Conservation (phyloP, 2,113 vertebrate species). For the Zosterops pallidus region DNA sequence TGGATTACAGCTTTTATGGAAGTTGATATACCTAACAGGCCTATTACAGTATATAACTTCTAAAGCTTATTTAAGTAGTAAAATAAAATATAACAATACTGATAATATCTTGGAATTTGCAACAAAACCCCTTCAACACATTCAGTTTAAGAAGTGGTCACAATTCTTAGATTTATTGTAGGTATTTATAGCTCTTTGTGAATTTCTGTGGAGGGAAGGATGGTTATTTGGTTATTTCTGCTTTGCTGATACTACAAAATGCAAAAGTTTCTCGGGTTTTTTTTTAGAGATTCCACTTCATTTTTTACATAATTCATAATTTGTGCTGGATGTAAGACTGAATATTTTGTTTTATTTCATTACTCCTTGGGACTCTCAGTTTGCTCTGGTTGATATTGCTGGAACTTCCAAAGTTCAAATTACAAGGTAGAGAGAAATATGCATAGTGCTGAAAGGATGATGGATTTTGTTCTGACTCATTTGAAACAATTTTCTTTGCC, state of each 20-base stretch:
- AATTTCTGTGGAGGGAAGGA: not conserved
- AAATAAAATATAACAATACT: not conserved
- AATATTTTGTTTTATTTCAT: conserved; percentile 3
- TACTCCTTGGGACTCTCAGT: not conserved
- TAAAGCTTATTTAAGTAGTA: not conserved
- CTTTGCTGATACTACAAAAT: not conserved
- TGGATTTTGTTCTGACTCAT: conserved; percentile 4
- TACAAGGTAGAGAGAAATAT: not conserved
- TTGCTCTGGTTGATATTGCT: not conserved
- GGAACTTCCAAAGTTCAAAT: conserved; percentile 24
- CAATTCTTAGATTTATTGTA: not conserved
- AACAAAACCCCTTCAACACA: not conserved
- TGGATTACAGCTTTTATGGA: not conserved
- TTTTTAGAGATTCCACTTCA: not conserved
- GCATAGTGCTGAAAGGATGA: not conserved
- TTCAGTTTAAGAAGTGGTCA: not conserved
- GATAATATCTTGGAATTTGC: not conserved
- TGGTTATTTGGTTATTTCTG: not conserved
- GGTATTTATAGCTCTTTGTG: not conserved
- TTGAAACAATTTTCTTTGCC: not conserved
- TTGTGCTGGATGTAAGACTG: not conserved
- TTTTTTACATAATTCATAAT: not conserved
- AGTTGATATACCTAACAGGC: not conserved
- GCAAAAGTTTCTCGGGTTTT: not conserved
- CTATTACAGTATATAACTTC: not conserved